Evolutionary conservation across 2,797 vertebrate genomes (phyloP), one percentile per base, ranked within the genome.

Genomic region (Coccyzus lansbergi): DNA sequence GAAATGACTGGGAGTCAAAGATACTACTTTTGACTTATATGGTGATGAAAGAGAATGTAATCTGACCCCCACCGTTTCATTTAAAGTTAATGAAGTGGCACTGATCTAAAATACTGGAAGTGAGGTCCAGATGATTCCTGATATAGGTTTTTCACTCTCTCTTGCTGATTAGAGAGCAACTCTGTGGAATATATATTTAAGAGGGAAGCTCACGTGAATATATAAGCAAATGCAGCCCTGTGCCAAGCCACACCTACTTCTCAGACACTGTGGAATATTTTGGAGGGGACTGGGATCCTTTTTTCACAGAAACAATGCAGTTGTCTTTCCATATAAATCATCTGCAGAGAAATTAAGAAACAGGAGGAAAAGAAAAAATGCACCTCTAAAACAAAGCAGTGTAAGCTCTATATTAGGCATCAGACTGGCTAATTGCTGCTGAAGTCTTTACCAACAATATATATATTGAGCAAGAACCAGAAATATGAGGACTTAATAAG

Each of bases 401-500:
- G 6, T 69, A 82, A 77, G 56, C 60, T 31, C 9, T 76, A 15
- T 67, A 40, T 67, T 75, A 88, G 42, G 8, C 44, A 48, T 62
- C 62, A 83, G 40, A 53, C 48, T 76, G 49, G 26, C 69, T 96
- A 96, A 96, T 93, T 90, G 65, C 42, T 78, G 81, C 90, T 18
- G n/a, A 94, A 95, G 67, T 90, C 69, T 94, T 95, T 93, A 67
- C 67, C 42, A 64, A 64, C 1, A 9, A 86, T 19, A 83, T 60
- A 56, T 52, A 88, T 93, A 81, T 93, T 92, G 89, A 97, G 91
- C 84, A 96, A 93, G 84, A 78, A 92, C 58, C 75, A 82, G 77
- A 97, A 96, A 92, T 96, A 95, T 91, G 92, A 95, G 78, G 75
- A 94, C 88, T 96, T 94, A 97, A 96, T 96, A 93, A 95, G 92